phyloP scores from a whole-genome alignment of 2,797 vertebrate species.

The Sebastes hopkinsi region DNA sequence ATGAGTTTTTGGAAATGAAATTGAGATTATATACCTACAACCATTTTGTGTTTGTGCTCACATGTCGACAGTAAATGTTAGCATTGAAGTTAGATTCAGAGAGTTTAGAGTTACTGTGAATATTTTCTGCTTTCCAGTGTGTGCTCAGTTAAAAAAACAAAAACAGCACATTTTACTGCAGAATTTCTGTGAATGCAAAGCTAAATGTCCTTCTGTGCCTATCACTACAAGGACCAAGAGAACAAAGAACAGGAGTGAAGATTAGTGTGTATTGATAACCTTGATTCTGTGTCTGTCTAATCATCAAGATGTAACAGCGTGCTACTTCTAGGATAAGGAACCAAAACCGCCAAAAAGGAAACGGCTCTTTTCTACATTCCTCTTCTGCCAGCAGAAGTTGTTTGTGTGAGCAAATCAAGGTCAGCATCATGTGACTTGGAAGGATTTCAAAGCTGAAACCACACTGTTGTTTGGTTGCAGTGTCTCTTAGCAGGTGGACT shows the following conservation, averaged over 20 bases:
- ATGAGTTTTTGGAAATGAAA: background rate
- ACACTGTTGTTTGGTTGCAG: slow-evolving; percentile 29
- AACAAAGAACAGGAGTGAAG: background rate
- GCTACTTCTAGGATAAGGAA: slow-evolving; percentile 59
- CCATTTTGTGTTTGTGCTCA: background rate
- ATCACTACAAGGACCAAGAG: background rate
- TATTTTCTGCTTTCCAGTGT: background rate
- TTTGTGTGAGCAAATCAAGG: slow-evolving; percentile 62
- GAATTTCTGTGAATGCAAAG: background rate
- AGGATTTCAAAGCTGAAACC: slow-evolving; percentile 54
- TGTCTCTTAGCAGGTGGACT: slow-evolving; percentile 35
- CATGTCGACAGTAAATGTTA: background rate
- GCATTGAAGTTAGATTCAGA: background rate
- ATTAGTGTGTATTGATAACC: background rate
- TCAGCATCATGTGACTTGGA: slow-evolving; percentile 67
- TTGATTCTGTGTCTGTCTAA: slow-evolving; percentile 38
- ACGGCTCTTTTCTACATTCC: slow-evolving; percentile 48
- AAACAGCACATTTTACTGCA: background rate
- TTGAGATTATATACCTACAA: background rate
- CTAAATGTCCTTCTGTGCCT: background rate
- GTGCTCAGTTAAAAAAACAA: background rate
- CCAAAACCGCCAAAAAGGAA: slow-evolving; percentile 78
- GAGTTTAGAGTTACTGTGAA: background rate
- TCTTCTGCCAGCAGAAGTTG: slow-evolving; percentile 63
- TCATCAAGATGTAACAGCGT: slow-evolving; percentile 48